These are phyloP conservation scores for Peromyscus polionotus DNA, from an alignment of 2,113 vertebrate genomes.

Conservation along the genomic window DNA sequence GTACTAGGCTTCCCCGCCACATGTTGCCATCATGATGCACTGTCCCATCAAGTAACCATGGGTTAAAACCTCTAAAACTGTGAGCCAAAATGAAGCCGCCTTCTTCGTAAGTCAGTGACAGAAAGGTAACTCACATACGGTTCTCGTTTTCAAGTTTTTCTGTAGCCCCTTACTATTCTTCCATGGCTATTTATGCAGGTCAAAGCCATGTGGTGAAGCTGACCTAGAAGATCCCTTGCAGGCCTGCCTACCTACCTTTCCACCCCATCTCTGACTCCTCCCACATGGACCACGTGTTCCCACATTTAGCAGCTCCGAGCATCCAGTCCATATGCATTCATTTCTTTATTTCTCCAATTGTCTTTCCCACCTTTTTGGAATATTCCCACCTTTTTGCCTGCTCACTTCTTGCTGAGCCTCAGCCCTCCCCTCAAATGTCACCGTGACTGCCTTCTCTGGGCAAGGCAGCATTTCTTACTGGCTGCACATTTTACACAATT, in stretches of 20 bases:
- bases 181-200: background rate
- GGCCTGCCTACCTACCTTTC: background rate
- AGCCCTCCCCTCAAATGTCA: background rate
- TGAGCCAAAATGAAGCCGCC: background rate
- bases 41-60: background rate
- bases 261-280: background rate
- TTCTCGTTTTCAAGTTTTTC: background rate
- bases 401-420: background rate
- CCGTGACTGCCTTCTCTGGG: accelerated
- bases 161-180: background rate
- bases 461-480: background rate
- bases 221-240: background rate
- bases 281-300: background rate
- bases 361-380: background rate
- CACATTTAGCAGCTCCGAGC: accelerated
- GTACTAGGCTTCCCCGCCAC: background rate
- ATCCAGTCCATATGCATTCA: accelerated
- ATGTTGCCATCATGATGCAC: background rate
- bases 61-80: background rate
- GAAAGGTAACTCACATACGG: background rate
- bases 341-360: background rate
- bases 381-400: background rate
- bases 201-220: background rate
- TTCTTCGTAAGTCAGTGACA: background rate
- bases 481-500: background rate